These are phyloP conservation scores for Cebus imitator DNA, from an alignment of 2,113 vertebrate species.

Conservation along the genomic window DNA sequence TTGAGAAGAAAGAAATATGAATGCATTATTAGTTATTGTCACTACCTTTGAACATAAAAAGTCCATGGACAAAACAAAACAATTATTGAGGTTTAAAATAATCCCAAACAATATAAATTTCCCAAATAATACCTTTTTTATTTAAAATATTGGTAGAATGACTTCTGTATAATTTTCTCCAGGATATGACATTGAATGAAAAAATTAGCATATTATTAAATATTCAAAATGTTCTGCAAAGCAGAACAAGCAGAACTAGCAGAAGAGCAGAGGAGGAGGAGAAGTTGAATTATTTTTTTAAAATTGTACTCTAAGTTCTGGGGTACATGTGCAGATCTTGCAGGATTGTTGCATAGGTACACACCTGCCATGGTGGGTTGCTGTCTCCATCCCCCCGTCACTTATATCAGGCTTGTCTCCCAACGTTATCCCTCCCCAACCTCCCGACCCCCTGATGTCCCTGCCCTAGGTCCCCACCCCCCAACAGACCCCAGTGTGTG, in stretches of 20 bases:
- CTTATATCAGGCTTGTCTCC: too few relatives aligned
- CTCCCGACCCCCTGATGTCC: too few relatives aligned
- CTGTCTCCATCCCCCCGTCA: too few relatives aligned
- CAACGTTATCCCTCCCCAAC: too few relatives aligned
- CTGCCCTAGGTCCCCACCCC: too few relatives aligned
- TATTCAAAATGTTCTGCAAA: conserved; percentile 50
- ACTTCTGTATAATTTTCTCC: not conserved
- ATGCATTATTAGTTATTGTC: conserved; percentile 49
- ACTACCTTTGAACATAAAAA: conserved; percentile 41
- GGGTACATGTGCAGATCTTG: too few relatives aligned
- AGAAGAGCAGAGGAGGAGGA: conserved; percentile 51
- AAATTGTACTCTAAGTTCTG: too few relatives aligned
- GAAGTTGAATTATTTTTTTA: not conserved
- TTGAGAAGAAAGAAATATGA: conserved; percentile 16
- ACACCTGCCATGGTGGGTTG: too few relatives aligned
- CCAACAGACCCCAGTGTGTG: too few relatives aligned
- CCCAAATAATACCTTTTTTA: not conserved
- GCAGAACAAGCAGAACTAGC: not conserved
- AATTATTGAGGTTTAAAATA: conserved; percentile 49
- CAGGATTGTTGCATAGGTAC: too few relatives aligned
- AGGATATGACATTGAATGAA: conserved; percentile 46
- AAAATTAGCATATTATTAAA: conserved; percentile 56
- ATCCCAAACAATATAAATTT: not conserved
- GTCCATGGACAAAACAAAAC: not conserved
- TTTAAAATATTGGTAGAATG: conserved; percentile 37